Conservation (phyloP, 2,797 vertebrate species). For the Melanotaenia pygmaea region DNA sequence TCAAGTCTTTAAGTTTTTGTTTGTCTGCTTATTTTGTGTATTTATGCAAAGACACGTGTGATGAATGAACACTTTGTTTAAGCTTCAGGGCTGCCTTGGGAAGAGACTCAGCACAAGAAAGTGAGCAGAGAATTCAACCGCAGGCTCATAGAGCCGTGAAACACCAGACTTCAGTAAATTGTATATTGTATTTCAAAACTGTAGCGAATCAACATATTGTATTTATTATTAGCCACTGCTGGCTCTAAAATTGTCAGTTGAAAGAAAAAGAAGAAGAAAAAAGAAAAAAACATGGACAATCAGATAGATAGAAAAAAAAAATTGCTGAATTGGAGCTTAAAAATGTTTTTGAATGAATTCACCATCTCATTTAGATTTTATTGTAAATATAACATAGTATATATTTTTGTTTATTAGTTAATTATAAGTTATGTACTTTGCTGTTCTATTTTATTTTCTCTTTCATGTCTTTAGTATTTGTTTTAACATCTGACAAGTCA, state of each 20-base stretch:
- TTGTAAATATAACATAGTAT: constrained; percentile 99
- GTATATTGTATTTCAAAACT: constrained; percentile 88
- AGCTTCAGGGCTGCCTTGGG: constrained; percentile 91
- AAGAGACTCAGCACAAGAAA: constrained; percentile 82
- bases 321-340: constrained; percentile 84
- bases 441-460: constrained; percentile 76
- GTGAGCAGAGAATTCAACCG: constrained; percentile 83
- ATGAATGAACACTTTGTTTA: constrained; percentile 96
- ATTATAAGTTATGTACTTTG: constrained; percentile 97
- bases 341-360: constrained; percentile 84
- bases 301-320: constrained; percentile 71
- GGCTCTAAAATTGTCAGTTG: constrained; percentile 93
- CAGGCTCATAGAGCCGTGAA: constrained; percentile 86
- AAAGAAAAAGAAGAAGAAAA: constrained; percentile 15
- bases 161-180: constrained; percentile 82
- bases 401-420: constrained; percentile 98
- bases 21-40: constrained; percentile 92
- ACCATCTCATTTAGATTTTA: constrained; percentile 92
- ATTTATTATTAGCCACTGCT: constrained; percentile 97
- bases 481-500: constrained; percentile 90
- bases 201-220: constrained; percentile 88
- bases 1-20: constrained; percentile 90
- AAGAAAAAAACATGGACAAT: constrained; percentile 88
- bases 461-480: constrained; percentile 80
- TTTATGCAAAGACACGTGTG: constrained; percentile 97